Evolutionary conservation across 2,797 vertebrate genomes (phyloP), one percentile per base, ranked within the genome.

Genomic region (Margarornis squamiger): DNA sequence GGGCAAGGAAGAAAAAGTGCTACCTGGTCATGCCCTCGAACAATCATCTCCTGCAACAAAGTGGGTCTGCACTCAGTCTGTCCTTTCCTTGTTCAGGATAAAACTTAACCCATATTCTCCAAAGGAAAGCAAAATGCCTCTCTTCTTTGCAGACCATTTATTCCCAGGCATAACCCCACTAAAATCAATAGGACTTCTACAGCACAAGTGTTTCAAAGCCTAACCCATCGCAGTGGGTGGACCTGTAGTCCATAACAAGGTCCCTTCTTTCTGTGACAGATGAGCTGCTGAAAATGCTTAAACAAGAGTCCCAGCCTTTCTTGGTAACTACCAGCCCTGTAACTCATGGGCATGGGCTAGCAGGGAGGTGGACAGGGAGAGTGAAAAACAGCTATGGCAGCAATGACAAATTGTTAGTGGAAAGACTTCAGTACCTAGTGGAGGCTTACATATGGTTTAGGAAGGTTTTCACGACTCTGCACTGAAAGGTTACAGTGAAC

Each of bases 281-380:
- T 26, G 36, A 54, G 39, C 20, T 19, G 21, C 24, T 12, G 32
- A 75, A 71, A 86, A 59, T 14, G n/a, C 52, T 38, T 38, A 41
- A 70, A 52, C 0, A 1, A 76, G 68, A 61, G 45, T 22, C 51
- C 12, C 0, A 3, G 67, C 32, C 20, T 38, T 9, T 24, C 41
- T 7, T 2, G 9, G 36, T 26, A 4, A 22, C 61, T 1, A 2
- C 9, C 43, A 65, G 58, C 18, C 9, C 49, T 12, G 18, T 17
- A 20, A 6, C 43, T 3, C 72, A 19, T 0, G 0, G 51, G 7
- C 17, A 10, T 7, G 24, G 38, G 45, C 51, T 14, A 36, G n/a
- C 22, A 29, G 36, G 30, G 22, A 66, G 4, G 6, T 0, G 0
- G 9, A 3, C 7, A 4, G 63, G 21, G 71, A 65, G 12, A 20